A percentile compares a stretch with the other conserved stretches of the same genome.
Evolutionary conservation across 1,140 invertebrate species (phyloP).

Genomic region (Yoshiicerus persimilis): DNA sequence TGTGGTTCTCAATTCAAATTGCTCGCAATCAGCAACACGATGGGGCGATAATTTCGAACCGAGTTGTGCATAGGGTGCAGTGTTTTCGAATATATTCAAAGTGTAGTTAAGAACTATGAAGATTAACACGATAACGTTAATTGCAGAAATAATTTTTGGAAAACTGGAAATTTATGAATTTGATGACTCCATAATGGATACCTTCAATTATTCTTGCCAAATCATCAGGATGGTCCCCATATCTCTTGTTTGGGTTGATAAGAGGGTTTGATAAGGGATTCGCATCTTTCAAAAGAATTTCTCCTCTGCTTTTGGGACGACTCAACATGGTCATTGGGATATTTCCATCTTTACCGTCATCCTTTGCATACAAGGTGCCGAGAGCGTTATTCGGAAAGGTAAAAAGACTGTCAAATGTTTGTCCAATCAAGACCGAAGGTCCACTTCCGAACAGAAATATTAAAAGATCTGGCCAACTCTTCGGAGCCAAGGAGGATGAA

Average conservation of each 20-base stretch:
- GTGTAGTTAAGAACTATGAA: neutral
- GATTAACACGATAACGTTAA: no score
- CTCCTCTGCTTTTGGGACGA: conserved; percentile 10
- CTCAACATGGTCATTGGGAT: neutral
- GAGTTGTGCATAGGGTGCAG: neutral
- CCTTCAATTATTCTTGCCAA: neutral
- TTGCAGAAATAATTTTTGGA: no score
- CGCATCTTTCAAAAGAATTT: conserved; percentile 10
- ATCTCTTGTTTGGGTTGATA: neutral
- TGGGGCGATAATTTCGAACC: neutral
- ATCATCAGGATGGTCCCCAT: neutral
- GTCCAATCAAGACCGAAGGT: neutral
- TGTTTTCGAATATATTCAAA: neutral
- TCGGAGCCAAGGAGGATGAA: neutral
- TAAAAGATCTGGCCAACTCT: neutral
- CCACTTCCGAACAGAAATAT: neutral
- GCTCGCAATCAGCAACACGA: conserved; percentile 36
- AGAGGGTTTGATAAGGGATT: neutral
- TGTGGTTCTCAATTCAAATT: conserved; percentile 71
- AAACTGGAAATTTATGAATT: no score
- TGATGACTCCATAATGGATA: no score
- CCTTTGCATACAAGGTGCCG: neutral
- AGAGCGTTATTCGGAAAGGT: neutral
- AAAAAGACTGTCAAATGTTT: neutral
- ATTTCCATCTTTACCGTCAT: neutral